Evolutionary conservation across 2,113 vertebrate species (phyloP), one percentile per base, ranked within the genome.

Genomic region (Brienomyrus brachyistius): DNA sequence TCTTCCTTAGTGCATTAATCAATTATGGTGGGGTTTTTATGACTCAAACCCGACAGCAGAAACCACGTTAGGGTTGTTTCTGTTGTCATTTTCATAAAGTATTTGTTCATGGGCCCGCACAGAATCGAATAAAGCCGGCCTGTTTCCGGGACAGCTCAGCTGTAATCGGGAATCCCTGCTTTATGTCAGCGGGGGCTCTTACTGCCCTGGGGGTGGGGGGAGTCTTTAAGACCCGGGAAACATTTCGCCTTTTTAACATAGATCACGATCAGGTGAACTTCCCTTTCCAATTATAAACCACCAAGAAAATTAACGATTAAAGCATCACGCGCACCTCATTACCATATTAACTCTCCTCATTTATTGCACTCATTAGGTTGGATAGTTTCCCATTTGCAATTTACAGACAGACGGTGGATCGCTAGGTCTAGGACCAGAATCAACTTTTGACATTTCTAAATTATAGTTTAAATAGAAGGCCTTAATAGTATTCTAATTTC

Each of bases 161-260:
- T 91, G 92, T 80, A 93, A 91, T 93, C 91, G 91, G 86, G 85
- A 45, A 88, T 90, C 66, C 91, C 93, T 93, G 94, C 51, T 87
- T 45, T 48, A 11, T 91, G 88, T 93, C 91, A 91, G 27, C 85
- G 45, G 7, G 19, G n/a, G 54, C 6, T 17, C 7, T 5, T 19
- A 54, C 21, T 51, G 17, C 40, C 62, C n/a, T 70, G 23, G 31
- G 62, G n/a, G 62, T 0, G 0, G 10, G 10, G 9, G 9, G 9
- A 4, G n/a, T 70, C n/a, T 66, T 27, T 66, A 66, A 66, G 8
- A 66, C 70, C n/a, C 74, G 31, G 13, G 74, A 80, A 77, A 77
- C n/a, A 17, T 77, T 77, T 17, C 13, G 13, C 31, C 27, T 35
- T 17, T 77, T 40, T 77, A 77, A 35, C 70, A 80, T 19, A 80